phyloP scores from a whole-genome alignment of 1,140 invertebrate species.

The Brachionus rotundiformis region DNA sequence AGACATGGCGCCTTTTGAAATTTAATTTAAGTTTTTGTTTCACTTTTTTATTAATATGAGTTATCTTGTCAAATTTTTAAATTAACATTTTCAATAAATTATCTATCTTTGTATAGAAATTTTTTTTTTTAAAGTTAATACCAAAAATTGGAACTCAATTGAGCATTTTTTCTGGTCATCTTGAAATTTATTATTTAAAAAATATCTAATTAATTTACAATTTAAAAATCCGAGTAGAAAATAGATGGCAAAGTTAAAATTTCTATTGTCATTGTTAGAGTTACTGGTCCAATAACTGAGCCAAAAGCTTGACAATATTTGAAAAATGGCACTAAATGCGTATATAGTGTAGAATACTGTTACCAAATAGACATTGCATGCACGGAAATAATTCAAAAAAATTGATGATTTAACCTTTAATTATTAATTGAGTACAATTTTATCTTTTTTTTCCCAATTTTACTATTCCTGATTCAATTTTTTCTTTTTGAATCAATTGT shows the following conservation, averaged over 20 bases:
- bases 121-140: no score
- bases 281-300: constrained; percentile 27
- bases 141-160: no score
- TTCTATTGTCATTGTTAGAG: neutral
- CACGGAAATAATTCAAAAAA: constrained; percentile 28
- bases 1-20: neutral
- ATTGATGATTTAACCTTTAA: constrained; percentile 21
- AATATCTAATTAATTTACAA: constrained; percentile 10
- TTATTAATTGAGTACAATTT: neutral
- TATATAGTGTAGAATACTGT: neutral
- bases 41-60: no score
- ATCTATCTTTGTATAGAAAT: no score
- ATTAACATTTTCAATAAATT: no score
- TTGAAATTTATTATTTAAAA: neutral
- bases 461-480: constrained; percentile 7
- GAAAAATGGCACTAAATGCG: neutral
- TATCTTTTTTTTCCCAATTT: no score
- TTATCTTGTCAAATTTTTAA: no score
- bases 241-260: constrained; percentile 44
- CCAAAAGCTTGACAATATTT: constrained; percentile 39
- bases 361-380: neutral
- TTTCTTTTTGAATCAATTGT: constrained; percentile 10
- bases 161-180: no score
- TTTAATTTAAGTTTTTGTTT: neutral
- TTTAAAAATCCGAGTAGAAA: constrained; percentile 24